These are phyloP conservation scores for Anguilla obscura DNA, from an alignment of 2,797 vertebrate species.

Conservation along the genomic window DNA sequence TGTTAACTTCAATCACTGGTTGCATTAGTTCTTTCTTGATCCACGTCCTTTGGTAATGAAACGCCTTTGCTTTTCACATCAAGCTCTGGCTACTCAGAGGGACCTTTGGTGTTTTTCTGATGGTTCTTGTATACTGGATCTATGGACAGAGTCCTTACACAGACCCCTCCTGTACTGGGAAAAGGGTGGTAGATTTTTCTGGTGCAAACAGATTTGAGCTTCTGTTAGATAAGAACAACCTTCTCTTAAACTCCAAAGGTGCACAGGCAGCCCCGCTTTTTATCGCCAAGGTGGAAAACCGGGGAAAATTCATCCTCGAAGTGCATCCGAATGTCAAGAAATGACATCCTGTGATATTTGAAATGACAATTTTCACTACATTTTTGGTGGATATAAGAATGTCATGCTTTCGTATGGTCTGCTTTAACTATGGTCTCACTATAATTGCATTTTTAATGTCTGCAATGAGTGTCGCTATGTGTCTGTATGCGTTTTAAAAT, in stretches of 20 bases:
- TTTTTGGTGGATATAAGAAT: constrained; percentile 1
- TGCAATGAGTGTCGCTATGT: not conserved
- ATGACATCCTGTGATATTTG: constrained; percentile 18
- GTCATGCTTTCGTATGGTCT: not conserved
- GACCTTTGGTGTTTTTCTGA: constrained; percentile 6
- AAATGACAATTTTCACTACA: not conserved
- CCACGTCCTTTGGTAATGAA: not conserved
- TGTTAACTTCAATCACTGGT: not conserved
- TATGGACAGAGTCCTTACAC: not conserved
- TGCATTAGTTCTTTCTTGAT: not conserved
- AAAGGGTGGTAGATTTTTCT: not conserved
- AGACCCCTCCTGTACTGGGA: not conserved
- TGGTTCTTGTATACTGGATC: not conserved
- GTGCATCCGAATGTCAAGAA: constrained; percentile 6
- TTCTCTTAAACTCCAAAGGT: constrained; percentile 14
- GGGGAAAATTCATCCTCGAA: constrained; percentile 23
- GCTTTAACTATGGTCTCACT: not conserved
- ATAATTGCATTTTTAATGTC: not conserved
- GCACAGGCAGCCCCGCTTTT: constrained; percentile 19
- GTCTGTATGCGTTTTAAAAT: not conserved
- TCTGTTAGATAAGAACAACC: constrained; percentile 34
- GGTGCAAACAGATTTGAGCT: constrained; percentile 30
- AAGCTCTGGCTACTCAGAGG: not conserved
- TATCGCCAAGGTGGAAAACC: constrained; percentile 30
- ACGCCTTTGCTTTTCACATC: not conserved